Percentiles rank a stretch among this genome's conserved stretches.
Evolutionary conservation across 2,113 vertebrate species (phyloP).

Genomic region (Paracanthobrama guichenoti): DNA sequence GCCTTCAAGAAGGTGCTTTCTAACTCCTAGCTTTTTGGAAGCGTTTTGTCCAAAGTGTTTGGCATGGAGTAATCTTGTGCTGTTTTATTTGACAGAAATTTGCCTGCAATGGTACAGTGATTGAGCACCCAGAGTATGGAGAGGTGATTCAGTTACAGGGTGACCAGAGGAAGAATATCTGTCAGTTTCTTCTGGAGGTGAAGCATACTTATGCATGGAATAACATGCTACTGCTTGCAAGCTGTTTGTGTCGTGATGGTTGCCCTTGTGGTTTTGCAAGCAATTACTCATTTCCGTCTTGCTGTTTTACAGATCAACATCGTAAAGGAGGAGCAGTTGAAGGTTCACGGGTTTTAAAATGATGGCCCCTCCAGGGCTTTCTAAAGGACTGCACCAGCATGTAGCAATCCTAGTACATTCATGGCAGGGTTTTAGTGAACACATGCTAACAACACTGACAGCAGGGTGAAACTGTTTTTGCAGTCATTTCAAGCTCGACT

Average conservation of each 20-base stretch:
- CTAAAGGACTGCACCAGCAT: slow-evolving; percentile 26
- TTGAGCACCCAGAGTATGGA: slow-evolving; percentile 94
- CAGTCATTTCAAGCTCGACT: slow-evolving; percentile 1
- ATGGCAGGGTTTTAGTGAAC: slow-evolving; percentile 16
- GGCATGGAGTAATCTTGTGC: not conserved
- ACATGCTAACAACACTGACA: slow-evolving; percentile 29
- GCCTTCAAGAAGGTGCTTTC: slow-evolving; percentile 86
- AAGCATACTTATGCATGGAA: not conserved
- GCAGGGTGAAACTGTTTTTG: slow-evolving; percentile 25
- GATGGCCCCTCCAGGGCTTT: slow-evolving; percentile 16
- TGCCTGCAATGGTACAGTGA: slow-evolving; percentile 96
- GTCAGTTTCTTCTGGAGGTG: slow-evolving; percentile 91
- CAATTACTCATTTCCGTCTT: not conserved
- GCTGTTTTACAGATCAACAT: slow-evolving; percentile 66
- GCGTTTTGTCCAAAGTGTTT: not conserved
- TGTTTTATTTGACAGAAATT: slow-evolving; percentile 71
- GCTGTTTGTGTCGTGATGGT: not conserved
- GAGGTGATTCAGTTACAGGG: slow-evolving; percentile 96
- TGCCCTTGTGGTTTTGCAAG: not conserved
- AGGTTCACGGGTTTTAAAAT: slow-evolving; percentile 86
- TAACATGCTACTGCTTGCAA: not conserved
- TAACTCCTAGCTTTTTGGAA: not conserved
- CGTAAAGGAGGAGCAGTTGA: slow-evolving; percentile 88
- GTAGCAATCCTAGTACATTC: slow-evolving; percentile 28
- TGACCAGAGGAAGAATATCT: slow-evolving; percentile 95